Base-by-base conservation (phyloP, 2,797 vertebrate species). In the Halcyon smyrnensis region DNA sequence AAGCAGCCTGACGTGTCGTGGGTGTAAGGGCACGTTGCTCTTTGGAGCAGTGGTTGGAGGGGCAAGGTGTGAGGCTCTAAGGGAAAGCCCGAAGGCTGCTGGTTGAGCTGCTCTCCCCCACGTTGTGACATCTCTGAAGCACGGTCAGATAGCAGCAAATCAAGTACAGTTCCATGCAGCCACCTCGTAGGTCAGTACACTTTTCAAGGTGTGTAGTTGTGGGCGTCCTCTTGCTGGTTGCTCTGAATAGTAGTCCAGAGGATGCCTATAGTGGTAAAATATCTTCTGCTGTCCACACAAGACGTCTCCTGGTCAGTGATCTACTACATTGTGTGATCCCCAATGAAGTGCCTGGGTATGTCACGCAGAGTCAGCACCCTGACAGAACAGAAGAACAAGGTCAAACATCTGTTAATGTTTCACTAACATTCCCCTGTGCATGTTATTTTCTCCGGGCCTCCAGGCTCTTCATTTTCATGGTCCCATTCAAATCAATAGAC, bases 11-110 rank as follows among this genome's bases (percentile, higher is more conserved):
- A 37, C 23, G 11, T 4, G 8, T 11, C 4, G 54, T 11, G 23
- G 6, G 5, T 2, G 1, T 24, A 37, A 85, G 30, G 41, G 27
- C 41, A 25, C 0, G 0, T 21, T 8, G 1, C 28, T 15, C 6
- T 63, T 53, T 0, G 2, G 34, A 75, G 77, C 32, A 15, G 53
- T 39, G 27, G 1, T 45, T 84, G 73, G 53, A 74, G n/a, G 11
- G 36, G 5, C 1, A 4, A 67, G 28, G 45, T 6, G 4, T 57
- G 57, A 68, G 48, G 34, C 37, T 68, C 0, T 20, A 39, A 12
- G 21, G 15, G 32, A 62, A 62, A 28, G 19, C 34, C 12, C 27
- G 28, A 65, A 82, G 6, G 6, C 37, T 92, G 32, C 70, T 43
- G 18, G 4, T 36, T 82, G 15, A 85, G 43, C 17, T 0, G 0